Conservation (phyloP, 1,140 invertebrate species). For the Eupristina koningsbergeri region DNA sequence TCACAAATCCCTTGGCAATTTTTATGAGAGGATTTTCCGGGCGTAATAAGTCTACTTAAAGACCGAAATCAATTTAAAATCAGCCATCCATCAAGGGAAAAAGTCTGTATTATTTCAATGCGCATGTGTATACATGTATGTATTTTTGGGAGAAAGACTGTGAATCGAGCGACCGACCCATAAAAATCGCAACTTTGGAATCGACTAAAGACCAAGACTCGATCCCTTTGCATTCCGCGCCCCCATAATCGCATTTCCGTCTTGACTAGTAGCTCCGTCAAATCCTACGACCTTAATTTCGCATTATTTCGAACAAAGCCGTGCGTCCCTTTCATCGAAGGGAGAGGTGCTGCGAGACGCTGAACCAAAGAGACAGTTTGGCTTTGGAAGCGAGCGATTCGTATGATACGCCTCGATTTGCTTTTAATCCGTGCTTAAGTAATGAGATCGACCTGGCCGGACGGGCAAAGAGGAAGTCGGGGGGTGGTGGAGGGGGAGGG, state of each 20-base stretch:
- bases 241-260: constrained; percentile 21
- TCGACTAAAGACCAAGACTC: background rate
- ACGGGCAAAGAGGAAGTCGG: background rate
- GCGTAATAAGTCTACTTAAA: constrained; percentile 10
- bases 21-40: background rate
- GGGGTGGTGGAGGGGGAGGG: background rate
- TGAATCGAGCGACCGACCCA: too few species aligned
- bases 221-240: background rate
- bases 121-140: too few species aligned
- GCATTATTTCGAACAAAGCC: constrained; percentile 49
- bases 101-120: background rate
- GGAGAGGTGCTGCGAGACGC: background rate
- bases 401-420: constrained; percentile 40
- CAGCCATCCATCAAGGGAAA: background rate
- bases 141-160: too few species aligned
- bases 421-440: constrained; percentile 53
- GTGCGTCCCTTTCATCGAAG: constrained; percentile 17
- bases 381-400: constrained; percentile 22
- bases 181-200: too few species aligned
- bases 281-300: constrained; percentile 43
- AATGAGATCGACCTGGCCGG: constrained; percentile 51
- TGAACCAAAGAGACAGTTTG: background rate
- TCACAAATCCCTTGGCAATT: background rate
- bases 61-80: constrained; percentile 11
- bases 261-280: background rate